Percentiles rank a stretch among this genome's conserved stretches.
Evolutionary conservation across 2,797 vertebrate species (phyloP).

Genomic region (Pipistrellus nathusii): DNA sequence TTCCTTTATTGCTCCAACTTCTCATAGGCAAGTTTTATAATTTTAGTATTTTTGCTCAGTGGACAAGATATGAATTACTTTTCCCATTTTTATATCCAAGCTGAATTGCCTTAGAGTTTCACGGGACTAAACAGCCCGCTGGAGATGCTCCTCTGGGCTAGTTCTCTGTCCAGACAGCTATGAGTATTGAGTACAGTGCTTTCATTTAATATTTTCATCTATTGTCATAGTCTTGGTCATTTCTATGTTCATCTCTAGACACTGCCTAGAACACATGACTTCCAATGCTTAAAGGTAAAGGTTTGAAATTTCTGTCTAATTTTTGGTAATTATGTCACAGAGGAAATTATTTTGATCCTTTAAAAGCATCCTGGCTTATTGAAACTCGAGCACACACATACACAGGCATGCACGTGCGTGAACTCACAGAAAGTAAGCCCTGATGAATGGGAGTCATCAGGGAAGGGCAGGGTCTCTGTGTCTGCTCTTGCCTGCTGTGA

Average conservation of each 20-base stretch:
- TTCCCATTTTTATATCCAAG: neutral
- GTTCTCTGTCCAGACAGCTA: neutral
- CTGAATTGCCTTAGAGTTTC: neutral
- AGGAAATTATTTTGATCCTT: constrained; percentile 7
- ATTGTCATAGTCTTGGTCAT: neutral
- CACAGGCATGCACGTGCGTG: neutral
- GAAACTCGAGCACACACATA: neutral
- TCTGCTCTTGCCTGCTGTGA: neutral
- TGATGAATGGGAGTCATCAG: neutral
- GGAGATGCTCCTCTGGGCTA: neutral
- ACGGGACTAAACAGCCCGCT: neutral
- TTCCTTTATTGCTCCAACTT: neutral
- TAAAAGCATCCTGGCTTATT: neutral
- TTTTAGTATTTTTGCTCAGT: neutral
- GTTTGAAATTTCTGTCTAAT: neutral
- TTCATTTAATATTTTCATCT: neutral
- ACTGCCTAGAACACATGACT: neutral
- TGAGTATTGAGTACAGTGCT: neutral
- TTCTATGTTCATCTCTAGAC: neutral
- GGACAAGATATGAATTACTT: neutral
- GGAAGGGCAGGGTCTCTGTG: neutral
- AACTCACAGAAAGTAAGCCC: neutral
- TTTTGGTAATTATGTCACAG: neutral
- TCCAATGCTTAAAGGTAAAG: neutral
- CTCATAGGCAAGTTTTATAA: neutral